These are phyloP conservation scores for Trichonephila clavata DNA, from an alignment of 1,140 invertebrate genomes.

Conservation along the genomic window DNA sequence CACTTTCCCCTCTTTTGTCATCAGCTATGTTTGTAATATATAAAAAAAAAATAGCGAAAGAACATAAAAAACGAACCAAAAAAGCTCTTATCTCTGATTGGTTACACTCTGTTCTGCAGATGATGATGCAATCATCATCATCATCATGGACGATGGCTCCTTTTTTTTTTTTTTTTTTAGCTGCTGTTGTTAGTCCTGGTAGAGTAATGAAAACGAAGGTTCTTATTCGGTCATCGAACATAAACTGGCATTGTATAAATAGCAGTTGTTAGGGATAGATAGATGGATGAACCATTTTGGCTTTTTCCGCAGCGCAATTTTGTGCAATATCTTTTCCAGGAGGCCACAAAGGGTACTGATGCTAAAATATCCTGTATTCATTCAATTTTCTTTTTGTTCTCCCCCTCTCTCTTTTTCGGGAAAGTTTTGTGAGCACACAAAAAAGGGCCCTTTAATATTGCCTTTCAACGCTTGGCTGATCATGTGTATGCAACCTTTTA, in stretches of 20 bases:
- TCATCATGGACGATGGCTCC: slow-evolving; percentile 52
- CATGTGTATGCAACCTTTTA: not conserved
- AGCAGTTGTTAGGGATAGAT: not conserved
- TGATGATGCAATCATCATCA: slow-evolving; percentile 66
- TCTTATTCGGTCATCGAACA: not conserved
- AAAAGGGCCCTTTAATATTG: not conserved
- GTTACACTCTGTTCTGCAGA: slow-evolving; percentile 45
- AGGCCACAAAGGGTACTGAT: not conserved
- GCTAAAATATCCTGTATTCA: not conserved
- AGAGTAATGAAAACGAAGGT: not conserved
- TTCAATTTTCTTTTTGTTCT: not conserved
- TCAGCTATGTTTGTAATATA: not conserved
- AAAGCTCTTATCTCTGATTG: slow-evolving; percentile 55
- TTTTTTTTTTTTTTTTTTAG: slow-evolving; percentile 4
- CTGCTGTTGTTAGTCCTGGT: not conserved
- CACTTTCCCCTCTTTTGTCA: slow-evolving; percentile 38
- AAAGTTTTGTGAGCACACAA: not conserved
- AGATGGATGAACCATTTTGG: not conserved
- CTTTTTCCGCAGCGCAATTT: not conserved
- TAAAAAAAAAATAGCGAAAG: no score
- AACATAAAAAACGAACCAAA: not conserved
- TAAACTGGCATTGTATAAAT: slow-evolving; percentile 8
- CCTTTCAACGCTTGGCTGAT: slow-evolving; percentile 31
- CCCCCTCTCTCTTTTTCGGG: no score
- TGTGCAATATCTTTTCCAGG: slow-evolving; percentile 21